Evolutionary conservation across 2,113 vertebrate genomes (phyloP).

Genomic region (Corythoichthys intestinalis): DNA sequence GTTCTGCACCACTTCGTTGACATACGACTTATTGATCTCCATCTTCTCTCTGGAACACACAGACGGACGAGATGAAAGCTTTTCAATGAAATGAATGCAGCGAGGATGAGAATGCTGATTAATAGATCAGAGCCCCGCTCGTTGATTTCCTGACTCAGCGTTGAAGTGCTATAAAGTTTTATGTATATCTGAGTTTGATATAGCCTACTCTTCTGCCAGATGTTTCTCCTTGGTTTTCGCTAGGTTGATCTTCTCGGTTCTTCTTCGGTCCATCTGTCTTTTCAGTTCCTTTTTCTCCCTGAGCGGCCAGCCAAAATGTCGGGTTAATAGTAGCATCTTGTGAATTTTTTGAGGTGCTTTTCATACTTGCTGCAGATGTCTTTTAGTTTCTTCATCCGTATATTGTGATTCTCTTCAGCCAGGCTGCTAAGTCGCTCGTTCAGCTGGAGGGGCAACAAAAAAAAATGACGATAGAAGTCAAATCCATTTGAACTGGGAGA

Average conservation of each 20-base stretch:
- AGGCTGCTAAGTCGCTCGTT: conserved; percentile 88
- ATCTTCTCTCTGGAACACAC: conserved; percentile 86
- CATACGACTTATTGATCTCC: conserved; percentile 95
- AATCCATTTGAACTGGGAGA: too few species aligned
- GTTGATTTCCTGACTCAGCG: not conserved
- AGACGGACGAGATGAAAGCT: conserved; percentile 7
- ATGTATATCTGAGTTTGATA: not conserved
- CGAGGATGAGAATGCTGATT: not conserved
- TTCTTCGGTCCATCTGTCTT: conserved; percentile 96
- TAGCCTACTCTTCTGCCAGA: conserved; percentile 91
- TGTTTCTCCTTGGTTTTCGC: conserved; percentile 97
- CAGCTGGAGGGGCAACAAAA: conserved; percentile 71
- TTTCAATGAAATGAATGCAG: not conserved
- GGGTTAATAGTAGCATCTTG: not conserved
- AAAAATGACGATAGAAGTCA: too few species aligned
- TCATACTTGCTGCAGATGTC: conserved; percentile 94
- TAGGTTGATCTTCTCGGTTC: conserved; percentile 95
- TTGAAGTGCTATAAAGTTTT: not conserved
- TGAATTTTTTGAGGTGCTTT: not conserved
- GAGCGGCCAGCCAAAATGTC: not conserved
- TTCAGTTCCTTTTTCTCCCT: conserved; percentile 98
- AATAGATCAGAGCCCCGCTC: not conserved
- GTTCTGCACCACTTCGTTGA: conserved; percentile 96
- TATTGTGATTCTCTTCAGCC: conserved; percentile 87
- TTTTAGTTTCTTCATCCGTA: conserved; percentile 92